These are phyloP conservation scores for Leuctra nigra DNA, from an alignment of 2,888 invertebrate species.

Conservation along the genomic window DNA sequence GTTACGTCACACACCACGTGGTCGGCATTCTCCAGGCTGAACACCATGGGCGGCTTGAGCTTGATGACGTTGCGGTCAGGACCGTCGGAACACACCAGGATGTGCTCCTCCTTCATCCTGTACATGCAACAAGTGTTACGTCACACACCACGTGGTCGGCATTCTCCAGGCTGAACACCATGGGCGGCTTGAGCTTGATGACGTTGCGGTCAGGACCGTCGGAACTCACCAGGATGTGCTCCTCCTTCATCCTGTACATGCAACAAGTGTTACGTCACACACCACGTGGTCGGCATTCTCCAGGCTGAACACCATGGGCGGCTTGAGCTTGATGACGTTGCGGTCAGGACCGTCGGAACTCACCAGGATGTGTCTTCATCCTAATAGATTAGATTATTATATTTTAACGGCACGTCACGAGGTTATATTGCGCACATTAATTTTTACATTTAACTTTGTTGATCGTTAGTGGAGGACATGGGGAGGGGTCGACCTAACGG, in stretches of 20 bases:
- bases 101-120: constrained; percentile 77
- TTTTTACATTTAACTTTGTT: too few species aligned
- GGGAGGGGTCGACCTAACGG: too few species aligned
- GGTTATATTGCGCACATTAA: too few species aligned
- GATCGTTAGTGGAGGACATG: too few species aligned
- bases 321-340: constrained; percentile 92
- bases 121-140: too few species aligned
- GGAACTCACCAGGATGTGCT: constrained; percentile 80
- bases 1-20: too few species aligned
- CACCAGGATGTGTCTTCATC: too few species aligned
- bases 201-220: constrained; percentile 92
- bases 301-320: constrained; percentile 83
- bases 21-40: constrained; percentile 72
- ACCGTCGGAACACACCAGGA: constrained; percentile 86
- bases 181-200: constrained; percentile 91
- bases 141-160: constrained; percentile 75
- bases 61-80: constrained; percentile 89
- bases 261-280: too few species aligned
- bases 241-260: too few species aligned
- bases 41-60: constrained; percentile 93
- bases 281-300: constrained; percentile 76
- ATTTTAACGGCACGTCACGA: too few species aligned
- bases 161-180: constrained; percentile 77
- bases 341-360: constrained; percentile 88
- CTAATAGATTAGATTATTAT: too few species aligned